A percentile compares a stretch with the other conserved stretches of the same genome.
These are phyloP conservation scores for Hoplodrina ambigua DNA, from an alignment of 2,888 invertebrate species.

Conservation along the genomic window DNA sequence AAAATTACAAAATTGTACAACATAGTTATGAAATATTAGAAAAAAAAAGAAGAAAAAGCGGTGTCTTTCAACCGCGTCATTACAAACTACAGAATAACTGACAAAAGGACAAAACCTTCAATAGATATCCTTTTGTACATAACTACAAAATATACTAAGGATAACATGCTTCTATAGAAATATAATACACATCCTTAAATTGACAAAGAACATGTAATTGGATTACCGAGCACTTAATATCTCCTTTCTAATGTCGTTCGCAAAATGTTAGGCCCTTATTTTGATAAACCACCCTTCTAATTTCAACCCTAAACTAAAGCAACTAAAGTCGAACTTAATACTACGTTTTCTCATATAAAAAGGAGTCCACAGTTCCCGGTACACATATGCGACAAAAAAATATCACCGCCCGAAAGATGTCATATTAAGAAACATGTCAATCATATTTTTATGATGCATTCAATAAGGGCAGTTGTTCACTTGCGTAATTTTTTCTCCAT, in stretches of 20 bases:
- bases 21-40: conserved; percentile 33
- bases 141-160: conserved; percentile 79
- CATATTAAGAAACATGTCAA: conserved; percentile 91
- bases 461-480: conserved; percentile 85
- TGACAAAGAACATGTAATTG: conserved; percentile 89
- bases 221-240: conserved; percentile 89
- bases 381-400: conserved; percentile 87
- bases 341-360: conserved; percentile 40
- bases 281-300: conserved; percentile 17
- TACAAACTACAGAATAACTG: conserved; percentile 73
- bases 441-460: conserved; percentile 90
- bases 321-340: conserved; percentile 33
- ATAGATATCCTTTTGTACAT: conserved; percentile 85
- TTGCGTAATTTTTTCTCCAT: conserved; percentile 86
- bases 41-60: conserved; percentile 54
- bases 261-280: conserved; percentile 71
- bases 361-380: conserved; percentile 65
- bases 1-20: conserved; percentile 45
- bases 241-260: conserved; percentile 81
- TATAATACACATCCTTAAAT: conserved; percentile 89
- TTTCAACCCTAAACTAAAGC: background rate
- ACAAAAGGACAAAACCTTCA: conserved; percentile 81
- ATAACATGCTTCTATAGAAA: conserved; percentile 87
- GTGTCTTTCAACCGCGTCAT: conserved; percentile 76
- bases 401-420: conserved; percentile 89